Conservation (phyloP, 2,797 vertebrate genomes). For the Micrastur ruficollis region DNA sequence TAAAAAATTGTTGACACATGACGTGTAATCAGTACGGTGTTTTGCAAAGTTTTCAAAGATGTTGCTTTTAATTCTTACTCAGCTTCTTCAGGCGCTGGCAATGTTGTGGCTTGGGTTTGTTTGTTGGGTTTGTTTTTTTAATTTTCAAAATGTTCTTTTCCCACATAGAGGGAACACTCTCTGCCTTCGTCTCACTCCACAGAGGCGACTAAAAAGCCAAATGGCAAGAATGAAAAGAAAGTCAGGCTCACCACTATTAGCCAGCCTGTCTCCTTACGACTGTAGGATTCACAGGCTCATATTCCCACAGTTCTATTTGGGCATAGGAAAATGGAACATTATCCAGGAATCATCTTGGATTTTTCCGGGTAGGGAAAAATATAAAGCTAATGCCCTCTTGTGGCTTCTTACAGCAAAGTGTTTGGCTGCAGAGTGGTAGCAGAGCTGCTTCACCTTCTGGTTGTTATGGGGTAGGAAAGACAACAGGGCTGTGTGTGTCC, state of each 20-base stretch:
- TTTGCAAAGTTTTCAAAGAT: not conserved
- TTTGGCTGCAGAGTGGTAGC: not conserved
- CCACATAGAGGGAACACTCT: not conserved
- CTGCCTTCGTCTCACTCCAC: not conserved
- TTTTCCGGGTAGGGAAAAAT: not conserved
- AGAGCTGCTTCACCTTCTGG: not conserved
- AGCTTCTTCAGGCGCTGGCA: not conserved
- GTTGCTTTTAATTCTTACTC: not conserved
- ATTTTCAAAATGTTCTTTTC: not conserved
- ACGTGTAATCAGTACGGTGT: accelerated
- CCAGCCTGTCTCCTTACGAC: not conserved
- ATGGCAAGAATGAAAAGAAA: not conserved
- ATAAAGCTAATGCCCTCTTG: conserved; percentile 49
- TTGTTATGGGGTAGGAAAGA: not conserved
- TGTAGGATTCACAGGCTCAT: not conserved
- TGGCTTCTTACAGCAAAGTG: not conserved
- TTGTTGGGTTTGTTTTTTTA: not conserved
- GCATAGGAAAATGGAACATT: not conserved
- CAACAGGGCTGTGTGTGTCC: no score
- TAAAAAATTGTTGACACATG: not conserved
- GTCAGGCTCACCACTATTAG: not conserved
- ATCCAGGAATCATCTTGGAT: not conserved
- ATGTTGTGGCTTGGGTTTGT: not conserved
- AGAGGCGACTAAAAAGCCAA: not conserved
- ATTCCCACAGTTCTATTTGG: not conserved